Conservation (phyloP, 2,888 invertebrate species). For the Leptinotarsa juncta region DNA sequence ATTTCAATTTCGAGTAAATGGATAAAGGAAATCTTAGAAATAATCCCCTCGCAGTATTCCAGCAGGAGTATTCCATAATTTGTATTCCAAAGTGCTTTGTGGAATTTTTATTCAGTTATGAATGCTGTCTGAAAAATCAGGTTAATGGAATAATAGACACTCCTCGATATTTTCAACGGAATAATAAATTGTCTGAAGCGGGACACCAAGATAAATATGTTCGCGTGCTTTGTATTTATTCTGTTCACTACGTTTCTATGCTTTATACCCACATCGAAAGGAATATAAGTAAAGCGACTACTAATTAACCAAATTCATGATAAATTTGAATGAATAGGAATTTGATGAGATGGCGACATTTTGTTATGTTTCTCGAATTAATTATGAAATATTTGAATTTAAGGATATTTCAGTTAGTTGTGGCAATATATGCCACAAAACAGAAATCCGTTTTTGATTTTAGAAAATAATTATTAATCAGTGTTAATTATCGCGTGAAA, state of each 20-base stretch:
- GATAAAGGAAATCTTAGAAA: constrained; percentile 46
- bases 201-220: constrained; percentile 47
- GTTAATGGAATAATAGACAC: constrained; percentile 58
- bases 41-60: constrained; percentile 46
- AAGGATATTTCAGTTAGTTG: background rate
- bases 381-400: constrained; percentile 1
- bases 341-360: constrained; percentile 42
- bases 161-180: constrained; percentile 52
- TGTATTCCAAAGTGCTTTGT: constrained; percentile 51
- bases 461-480: too few relatives aligned
- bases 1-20: constrained; percentile 45
- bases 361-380: constrained; percentile 28
- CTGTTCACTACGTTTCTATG: constrained; percentile 20
- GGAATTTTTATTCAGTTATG: constrained; percentile 54
- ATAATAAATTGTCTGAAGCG: constrained; percentile 50
- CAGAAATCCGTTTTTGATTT: too few relatives aligned
- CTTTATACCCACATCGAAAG: constrained; percentile 40
- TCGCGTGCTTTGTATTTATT: constrained; percentile 37
- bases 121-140: constrained; percentile 52
- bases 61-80: constrained; percentile 50
- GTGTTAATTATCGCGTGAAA: too few relatives aligned
- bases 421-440: too few relatives aligned
- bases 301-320: constrained; percentile 45
- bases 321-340: constrained; percentile 48
- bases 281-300: constrained; percentile 47